Evolutionary conservation across 2,797 vertebrate genomes (phyloP).

Genomic region (Craterocephalus amniculus): DNA sequence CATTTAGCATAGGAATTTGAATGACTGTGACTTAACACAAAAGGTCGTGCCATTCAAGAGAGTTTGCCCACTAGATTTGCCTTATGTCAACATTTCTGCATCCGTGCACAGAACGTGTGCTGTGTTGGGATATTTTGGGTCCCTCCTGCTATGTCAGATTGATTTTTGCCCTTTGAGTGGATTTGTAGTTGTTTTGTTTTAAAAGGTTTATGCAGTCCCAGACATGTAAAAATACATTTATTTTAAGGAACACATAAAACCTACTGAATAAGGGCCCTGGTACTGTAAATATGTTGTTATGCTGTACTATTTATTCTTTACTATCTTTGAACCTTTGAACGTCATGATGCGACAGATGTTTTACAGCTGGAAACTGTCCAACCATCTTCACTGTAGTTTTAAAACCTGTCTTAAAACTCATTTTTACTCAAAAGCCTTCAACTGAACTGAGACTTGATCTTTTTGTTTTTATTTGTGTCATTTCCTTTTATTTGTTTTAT

Average conservation of each 20-base stretch:
- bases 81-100: constrained; percentile 43
- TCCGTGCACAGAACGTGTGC: constrained; percentile 32
- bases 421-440: too few species aligned
- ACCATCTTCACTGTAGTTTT: too few species aligned
- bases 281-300: neutral
- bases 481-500: too few species aligned
- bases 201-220: neutral
- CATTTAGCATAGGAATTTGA: constrained; percentile 74
- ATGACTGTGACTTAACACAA: constrained; percentile 63
- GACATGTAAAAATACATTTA: neutral
- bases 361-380: too few species aligned
- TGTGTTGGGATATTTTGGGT: constrained; percentile 22
- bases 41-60: constrained; percentile 69
- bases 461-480: too few species aligned
- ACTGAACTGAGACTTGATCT: too few species aligned
- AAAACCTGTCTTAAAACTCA: too few species aligned
- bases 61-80: constrained; percentile 53
- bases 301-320: neutral
- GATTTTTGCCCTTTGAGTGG: constrained; percentile 28
- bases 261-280: neutral
- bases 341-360: too few species aligned
- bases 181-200: constrained; percentile 8
- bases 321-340: too few species aligned
- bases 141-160: constrained; percentile 18
- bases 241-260: neutral